A percentile compares a stretch with the other conserved stretches of the same genome.
phyloP scores from a whole-genome alignment of 2,797 vertebrate species.

The Amblyraja radiata region DNA sequence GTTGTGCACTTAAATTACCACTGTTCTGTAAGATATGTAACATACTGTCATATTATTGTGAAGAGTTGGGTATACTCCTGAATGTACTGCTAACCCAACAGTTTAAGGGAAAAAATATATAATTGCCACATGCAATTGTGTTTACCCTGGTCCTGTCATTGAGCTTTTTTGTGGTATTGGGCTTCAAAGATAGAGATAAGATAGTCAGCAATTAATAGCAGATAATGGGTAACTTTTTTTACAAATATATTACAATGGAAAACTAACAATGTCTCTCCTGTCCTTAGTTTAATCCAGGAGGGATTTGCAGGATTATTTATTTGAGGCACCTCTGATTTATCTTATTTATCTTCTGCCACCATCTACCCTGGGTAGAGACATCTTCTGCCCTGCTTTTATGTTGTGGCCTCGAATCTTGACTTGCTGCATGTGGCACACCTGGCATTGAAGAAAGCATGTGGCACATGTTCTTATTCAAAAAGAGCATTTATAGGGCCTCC shows the following conservation, averaged over 20 bases:
- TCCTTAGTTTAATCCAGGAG: neutral
- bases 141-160: neutral
- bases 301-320: neutral
- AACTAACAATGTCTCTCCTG: neutral
- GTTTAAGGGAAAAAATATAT: neutral
- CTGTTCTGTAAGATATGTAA: neutral
- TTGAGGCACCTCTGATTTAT: neutral
- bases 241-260: neutral
- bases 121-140: neutral
- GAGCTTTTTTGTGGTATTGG: neutral
- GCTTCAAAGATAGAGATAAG: neutral
- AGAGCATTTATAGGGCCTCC: neutral
- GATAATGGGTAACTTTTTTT: neutral
- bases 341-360: too few species aligned
- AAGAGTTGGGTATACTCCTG: neutral
- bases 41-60: neutral
- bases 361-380: too few species aligned
- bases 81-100: neutral
- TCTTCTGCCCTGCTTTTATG: neutral
- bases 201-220: neutral
- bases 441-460: neutral
- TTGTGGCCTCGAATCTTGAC: neutral
- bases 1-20: neutral
- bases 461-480: neutral
- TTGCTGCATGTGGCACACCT: neutral